Percentiles rank a stretch among this genome's conserved stretches.
Conservation (phyloP, 92 coral and sea anemone genomes). For the Heliopora coerulea region DNA sequence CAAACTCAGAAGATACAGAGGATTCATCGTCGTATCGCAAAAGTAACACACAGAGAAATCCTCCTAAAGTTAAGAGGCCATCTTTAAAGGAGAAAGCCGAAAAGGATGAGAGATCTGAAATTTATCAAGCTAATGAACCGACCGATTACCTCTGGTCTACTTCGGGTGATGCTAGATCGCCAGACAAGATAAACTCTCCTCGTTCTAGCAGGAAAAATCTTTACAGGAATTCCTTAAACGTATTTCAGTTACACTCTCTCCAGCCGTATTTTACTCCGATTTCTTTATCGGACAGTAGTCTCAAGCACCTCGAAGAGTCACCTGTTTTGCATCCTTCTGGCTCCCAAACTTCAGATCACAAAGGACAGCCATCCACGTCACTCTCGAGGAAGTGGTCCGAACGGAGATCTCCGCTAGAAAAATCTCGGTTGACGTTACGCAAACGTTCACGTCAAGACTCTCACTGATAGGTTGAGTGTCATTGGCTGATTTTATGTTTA, state of each 20-base stretch:
- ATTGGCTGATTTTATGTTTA: too few relatives aligned
- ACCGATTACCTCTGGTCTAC: constrained; percentile 2
- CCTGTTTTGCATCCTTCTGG: constrained; percentile 61
- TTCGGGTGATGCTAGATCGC: constrained; percentile 17
- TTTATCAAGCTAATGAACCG: constrained; percentile 2
- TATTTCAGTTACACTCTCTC: constrained; percentile 26
- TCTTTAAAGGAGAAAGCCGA: neutral
- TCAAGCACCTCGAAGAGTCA: constrained; percentile 81
- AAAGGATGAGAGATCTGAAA: neutral
- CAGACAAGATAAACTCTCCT: constrained; percentile 45
- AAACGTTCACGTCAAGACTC: constrained; percentile 32
- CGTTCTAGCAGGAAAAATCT: constrained; percentile 55
- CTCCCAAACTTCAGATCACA: neutral
- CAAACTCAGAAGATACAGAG: neutral
- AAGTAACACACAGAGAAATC: neutral
- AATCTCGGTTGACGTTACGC: constrained; percentile 15
- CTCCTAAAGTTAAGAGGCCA: too few relatives aligned
- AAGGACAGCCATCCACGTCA: neutral
- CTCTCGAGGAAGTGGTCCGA: constrained; percentile 35
- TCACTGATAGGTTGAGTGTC: constrained; percentile 10
- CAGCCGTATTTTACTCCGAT: constrained; percentile 49
- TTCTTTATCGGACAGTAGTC: constrained; percentile 72
- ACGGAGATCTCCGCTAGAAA: constrained; percentile 15
- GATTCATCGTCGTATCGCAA: neutral
- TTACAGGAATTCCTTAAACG: constrained; percentile 56